Base-by-base conservation (phyloP, 92 coral and sea anemone species). In the Muricea muricata region DNA sequence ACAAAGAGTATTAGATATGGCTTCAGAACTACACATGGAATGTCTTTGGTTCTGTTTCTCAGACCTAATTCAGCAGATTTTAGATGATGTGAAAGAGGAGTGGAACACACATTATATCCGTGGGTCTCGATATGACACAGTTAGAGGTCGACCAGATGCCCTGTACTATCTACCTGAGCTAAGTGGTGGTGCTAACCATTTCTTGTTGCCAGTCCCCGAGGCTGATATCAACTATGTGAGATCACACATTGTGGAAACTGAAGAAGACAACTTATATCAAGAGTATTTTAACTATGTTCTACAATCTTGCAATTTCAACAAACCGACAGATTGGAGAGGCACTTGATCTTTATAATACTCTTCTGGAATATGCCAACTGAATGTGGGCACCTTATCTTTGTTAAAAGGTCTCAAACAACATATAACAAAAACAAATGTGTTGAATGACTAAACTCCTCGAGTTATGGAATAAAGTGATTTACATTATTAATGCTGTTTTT, bases 91-190 rank as follows among this genome's bases (percentile, higher is more conserved):
- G 17, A 91, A 90, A 84, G 84, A 83, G 57, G 89, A 91, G 48
- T 91, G 93, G 93, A 91, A 91, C 79, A 84, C 89, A 33, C 93
- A 83, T 79, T 90, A 90, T n/a, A 87, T 87, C 46, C 78, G 83
- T 26, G 80, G 87, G 35, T 89, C 87, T 48, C 71, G 87, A 34
- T 78, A 85, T 85, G 92, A 89, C 78, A 89, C 92, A 28, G 40
- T 90, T 50, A 87, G 65, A 80, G 91, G 92, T 65, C 65, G 91
- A 83, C 92, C 94, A n/a, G 91, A 83, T 70, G 86, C 91, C 65
- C 75, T 92, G 82, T 92, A 79, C 75, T 91, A 76, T 77, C 80
- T 91, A 77, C 84, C 89, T 5, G 94, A 92, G 89, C 73, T 28
- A 82, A 88, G 85, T 80, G 87, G 87, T 79, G 90, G 78, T 81